phyloP scores from a whole-genome alignment of 2,113 vertebrate species.

The Alethe castanea region DNA sequence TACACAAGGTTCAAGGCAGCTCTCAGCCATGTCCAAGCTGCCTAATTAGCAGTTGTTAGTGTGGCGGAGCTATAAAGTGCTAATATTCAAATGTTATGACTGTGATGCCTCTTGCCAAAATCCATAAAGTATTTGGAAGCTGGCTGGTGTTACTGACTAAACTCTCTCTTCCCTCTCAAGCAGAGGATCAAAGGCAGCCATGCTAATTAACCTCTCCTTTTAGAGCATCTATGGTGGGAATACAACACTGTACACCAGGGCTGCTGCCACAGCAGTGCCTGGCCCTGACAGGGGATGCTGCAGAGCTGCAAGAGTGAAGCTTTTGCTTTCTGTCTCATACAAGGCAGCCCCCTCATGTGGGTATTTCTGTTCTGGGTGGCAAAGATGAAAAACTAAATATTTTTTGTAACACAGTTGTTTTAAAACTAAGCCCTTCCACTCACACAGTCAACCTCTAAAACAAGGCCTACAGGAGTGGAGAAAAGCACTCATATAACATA shows the following conservation, averaged over 20 bases:
- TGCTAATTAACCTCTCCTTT: constrained; percentile 24
- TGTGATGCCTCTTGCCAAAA: constrained; percentile 67
- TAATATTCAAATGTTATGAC: constrained; percentile 73
- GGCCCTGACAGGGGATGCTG: neutral
- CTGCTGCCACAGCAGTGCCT: neutral
- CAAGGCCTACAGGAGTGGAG: constrained; percentile 47
- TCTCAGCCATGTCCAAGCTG: constrained; percentile 9
- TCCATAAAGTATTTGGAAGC: constrained; percentile 59
- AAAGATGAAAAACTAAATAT: neutral
- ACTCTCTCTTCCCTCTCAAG: constrained; percentile 44
- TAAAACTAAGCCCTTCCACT: neutral
- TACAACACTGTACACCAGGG: neutral
- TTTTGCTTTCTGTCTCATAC: neutral
- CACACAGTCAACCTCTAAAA: neutral
- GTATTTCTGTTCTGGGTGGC: neutral
- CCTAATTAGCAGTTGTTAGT: constrained; percentile 68
- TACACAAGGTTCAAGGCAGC: neutral
- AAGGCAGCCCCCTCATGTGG: neutral
- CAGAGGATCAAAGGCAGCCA: constrained; percentile 49
- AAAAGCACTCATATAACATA: constrained; percentile 22
- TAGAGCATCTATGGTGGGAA: neutral
- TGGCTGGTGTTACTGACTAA: constrained; percentile 30
- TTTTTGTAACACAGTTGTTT: neutral
- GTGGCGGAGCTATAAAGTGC: constrained; percentile 35
- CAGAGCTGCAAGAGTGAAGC: neutral